A percentile compares a stretch with the other conserved stretches of the same genome.
phyloP scores from a whole-genome alignment of 1,140 invertebrate genomes.

The Rhopalosiphum maidis region DNA sequence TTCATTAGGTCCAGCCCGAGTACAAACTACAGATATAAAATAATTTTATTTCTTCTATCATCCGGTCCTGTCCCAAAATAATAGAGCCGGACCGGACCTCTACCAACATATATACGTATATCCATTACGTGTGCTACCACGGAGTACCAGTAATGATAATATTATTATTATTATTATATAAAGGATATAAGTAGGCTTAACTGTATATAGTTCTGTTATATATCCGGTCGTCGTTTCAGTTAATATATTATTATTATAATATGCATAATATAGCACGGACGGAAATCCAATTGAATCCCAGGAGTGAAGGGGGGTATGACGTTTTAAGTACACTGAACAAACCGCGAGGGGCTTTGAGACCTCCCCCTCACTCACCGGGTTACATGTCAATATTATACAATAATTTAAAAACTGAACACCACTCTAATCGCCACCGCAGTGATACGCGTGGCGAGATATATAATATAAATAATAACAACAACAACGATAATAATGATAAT shows the following conservation, averaged over 20 bases:
- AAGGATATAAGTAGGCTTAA: not conserved
- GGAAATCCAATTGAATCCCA: slow-evolving; percentile 39
- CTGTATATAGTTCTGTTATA: not conserved
- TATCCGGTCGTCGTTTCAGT: not conserved
- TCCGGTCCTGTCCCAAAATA: not conserved
- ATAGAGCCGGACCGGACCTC: not conserved
- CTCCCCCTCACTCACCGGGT: not conserved
- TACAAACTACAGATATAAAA: not conserved
- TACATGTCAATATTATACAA: slow-evolving; percentile 20
- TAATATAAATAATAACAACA: not conserved
- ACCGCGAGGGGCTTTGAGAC: slow-evolving; percentile 30
- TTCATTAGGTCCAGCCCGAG: not conserved
- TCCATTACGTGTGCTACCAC: not conserved
- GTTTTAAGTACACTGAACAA: slow-evolving; percentile 37
- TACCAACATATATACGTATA: not conserved
- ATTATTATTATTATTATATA: not conserved
- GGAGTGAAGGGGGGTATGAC: slow-evolving; percentile 26
- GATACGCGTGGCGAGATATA: not conserved
- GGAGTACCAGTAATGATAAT: not conserved
- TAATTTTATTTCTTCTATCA: not conserved
- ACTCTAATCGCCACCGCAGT: not conserved
- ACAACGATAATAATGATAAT: not conserved
- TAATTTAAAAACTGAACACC: slow-evolving; percentile 30
- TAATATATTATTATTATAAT: slow-evolving; percentile 35
- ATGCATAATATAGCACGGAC: not conserved